Conservation (phyloP, 2,797 vertebrate genomes). For the Scleropages formosus region DNA sequence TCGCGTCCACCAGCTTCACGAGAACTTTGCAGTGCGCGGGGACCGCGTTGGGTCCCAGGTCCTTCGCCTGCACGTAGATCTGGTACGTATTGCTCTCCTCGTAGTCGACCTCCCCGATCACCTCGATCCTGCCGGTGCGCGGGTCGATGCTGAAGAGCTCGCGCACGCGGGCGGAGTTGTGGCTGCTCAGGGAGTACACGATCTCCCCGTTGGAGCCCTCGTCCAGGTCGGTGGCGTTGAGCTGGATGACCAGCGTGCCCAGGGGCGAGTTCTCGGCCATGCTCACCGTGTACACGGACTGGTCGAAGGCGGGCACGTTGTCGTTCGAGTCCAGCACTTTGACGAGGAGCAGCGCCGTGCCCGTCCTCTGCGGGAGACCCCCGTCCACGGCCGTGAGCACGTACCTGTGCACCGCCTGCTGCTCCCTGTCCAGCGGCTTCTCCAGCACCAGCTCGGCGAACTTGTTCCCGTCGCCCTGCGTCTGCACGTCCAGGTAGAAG, state of each 20-base stretch:
- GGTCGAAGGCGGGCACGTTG: conserved; percentile 92
- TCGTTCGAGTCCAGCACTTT: conserved; percentile 96
- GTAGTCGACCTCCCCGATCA: conserved; percentile 90
- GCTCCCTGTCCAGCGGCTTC: conserved; percentile 91
- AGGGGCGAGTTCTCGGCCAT: conserved; percentile 89
- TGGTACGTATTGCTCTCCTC: conserved; percentile 92
- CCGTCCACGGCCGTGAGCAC: conserved; percentile 96
- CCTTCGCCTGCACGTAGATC: conserved; percentile 94
- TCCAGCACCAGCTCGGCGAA: conserved; percentile 95
- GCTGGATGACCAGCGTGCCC: conserved; percentile 89
- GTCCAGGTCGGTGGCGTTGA: conserved; percentile 93
- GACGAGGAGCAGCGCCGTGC: conserved; percentile 90
- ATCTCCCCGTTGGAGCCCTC: conserved; percentile 95
- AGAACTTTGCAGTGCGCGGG: conserved; percentile 97
- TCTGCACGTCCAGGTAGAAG: conserved; percentile 95
- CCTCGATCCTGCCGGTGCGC: conserved; percentile 87
- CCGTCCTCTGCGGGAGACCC: conserved; percentile 87
- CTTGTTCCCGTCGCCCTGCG: conserved; percentile 91
- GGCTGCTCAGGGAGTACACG: conserved; percentile 91
- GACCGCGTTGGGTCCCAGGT: conserved; percentile 93
- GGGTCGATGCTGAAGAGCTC: conserved; percentile 89
- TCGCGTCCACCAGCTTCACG: conserved; percentile 87
- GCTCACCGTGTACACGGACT: conserved; percentile 89
- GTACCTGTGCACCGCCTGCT: conserved; percentile 93
- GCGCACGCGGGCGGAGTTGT: conserved; percentile 84